Conservation (phyloP, 2,797 vertebrate genomes). For the Rhadinocentrus ornatus region DNA sequence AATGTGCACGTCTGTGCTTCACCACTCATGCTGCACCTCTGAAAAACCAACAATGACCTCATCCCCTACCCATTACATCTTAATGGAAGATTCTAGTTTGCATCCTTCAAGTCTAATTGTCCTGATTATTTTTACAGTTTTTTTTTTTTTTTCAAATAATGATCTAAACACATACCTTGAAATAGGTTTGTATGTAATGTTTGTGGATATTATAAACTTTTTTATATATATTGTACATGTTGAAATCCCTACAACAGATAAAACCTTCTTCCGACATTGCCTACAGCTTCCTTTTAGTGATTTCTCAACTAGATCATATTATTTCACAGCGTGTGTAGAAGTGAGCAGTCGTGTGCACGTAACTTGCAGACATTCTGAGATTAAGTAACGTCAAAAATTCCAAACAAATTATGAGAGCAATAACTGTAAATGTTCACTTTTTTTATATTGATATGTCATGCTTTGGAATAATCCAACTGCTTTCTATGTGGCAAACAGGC, state of each 20-base stretch:
- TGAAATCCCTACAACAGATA: not conserved
- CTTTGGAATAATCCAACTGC: too few relatives aligned
- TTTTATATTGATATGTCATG: too few relatives aligned
- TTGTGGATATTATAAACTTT: not conserved
- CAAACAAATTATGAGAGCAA: not conserved
- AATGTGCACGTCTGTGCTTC: conserved; percentile 27
- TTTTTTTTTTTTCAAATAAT: not conserved
- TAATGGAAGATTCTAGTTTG: conserved; percentile 10
- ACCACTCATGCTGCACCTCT: conserved; percentile 1
- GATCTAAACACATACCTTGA: not conserved
- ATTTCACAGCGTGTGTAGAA: not conserved
- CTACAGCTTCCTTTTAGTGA: not conserved
- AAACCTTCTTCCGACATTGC: not conserved
- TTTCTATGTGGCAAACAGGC: too few relatives aligned
- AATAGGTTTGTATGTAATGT: not conserved
- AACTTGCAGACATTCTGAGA: not conserved
- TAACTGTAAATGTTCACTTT: not conserved
- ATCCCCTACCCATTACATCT: conserved; percentile 9
- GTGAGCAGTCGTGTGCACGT: not conserved
- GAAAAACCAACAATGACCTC: conserved; percentile 11
- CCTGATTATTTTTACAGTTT: not conserved
- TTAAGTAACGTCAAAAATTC: not conserved
- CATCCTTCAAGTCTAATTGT: not conserved
- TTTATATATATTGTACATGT: not conserved
- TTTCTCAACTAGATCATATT: not conserved